Percentiles rank a stretch among this genome's conserved stretches.
phyloP scores from a whole-genome alignment of 2,113 vertebrate genomes.

The Neotragus moschatus region DNA sequence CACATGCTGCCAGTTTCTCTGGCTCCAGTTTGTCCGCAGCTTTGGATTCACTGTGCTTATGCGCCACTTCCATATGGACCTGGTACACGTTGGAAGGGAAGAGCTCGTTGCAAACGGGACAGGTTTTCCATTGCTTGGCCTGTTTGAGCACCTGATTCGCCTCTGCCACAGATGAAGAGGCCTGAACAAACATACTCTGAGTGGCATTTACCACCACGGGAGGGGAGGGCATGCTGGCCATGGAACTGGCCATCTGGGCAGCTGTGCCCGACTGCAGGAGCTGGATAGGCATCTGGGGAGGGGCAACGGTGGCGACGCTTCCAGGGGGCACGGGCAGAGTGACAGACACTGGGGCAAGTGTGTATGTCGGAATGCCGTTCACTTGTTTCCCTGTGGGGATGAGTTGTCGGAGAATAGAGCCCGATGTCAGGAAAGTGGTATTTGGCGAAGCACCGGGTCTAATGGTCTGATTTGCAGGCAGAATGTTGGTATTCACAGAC shows the following conservation, averaged over 20 bases:
- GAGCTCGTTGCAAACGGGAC: slow-evolving; percentile 94
- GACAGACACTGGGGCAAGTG: slow-evolving; percentile 91
- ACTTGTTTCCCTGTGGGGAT: slow-evolving; percentile 94
- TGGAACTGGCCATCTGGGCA: slow-evolving; percentile 69
- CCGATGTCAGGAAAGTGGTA: slow-evolving; percentile 86
- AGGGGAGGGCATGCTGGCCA: slow-evolving; percentile 77
- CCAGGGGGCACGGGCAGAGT: slow-evolving; percentile 82
- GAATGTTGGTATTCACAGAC: slow-evolving; percentile 73
- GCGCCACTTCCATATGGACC: slow-evolving; percentile 92
- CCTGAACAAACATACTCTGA: slow-evolving; percentile 49
- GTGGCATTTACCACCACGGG: slow-evolving; percentile 68
- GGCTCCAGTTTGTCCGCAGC: slow-evolving; percentile 50
- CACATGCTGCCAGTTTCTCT: slow-evolving; percentile 87
- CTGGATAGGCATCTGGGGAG: slow-evolving; percentile 80
- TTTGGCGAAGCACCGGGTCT: slow-evolving; percentile 76
- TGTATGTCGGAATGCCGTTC: slow-evolving; percentile 95
- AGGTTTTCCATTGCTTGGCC: slow-evolving; percentile 97
- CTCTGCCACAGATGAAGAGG: background rate
- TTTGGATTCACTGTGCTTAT: slow-evolving; percentile 81
- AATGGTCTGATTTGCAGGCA: slow-evolving; percentile 79
- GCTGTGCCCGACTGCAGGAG: slow-evolving; percentile 79
- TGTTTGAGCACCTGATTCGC: slow-evolving; percentile 75
- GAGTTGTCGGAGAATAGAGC: slow-evolving; percentile 91
- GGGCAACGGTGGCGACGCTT: slow-evolving; percentile 70
- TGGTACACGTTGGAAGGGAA: slow-evolving; percentile 95